Evolutionary conservation across 1,140 invertebrate genomes (phyloP).

Genomic region (Drosophila sechellia): DNA sequence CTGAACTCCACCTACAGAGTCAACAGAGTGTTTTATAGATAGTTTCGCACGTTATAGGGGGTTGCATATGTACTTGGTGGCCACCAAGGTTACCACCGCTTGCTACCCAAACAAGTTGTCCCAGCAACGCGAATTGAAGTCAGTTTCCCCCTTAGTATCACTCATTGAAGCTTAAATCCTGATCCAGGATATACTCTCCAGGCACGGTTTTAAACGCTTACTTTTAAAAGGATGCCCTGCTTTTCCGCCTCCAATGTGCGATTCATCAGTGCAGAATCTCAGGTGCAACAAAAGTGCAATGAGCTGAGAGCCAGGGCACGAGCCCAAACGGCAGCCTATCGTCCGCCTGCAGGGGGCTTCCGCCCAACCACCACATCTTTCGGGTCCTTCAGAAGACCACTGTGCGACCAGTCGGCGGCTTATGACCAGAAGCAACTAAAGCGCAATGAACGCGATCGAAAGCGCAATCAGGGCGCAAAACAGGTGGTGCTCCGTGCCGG

Average conservation of each 20-base stretch:
- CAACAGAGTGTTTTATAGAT: conserved; percentile 33
- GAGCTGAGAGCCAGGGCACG: conserved; percentile 58
- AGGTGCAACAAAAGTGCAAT: conserved; percentile 50
- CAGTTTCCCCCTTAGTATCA: neutral
- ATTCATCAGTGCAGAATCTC: conserved; percentile 64
- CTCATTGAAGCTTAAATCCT: neutral
- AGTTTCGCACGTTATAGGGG: conserved; percentile 27
- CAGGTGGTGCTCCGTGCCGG: conserved; percentile 54
- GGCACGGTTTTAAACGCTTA: neutral
- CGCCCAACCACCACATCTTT: conserved; percentile 39
- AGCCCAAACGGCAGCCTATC: conserved; percentile 66
- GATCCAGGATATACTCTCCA: neutral
- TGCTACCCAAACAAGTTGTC: conserved; percentile 54
- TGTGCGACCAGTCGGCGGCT: conserved; percentile 52
- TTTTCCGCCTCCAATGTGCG: conserved; percentile 76
- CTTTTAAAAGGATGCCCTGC: conserved; percentile 64
- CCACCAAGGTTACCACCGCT: conserved; percentile 61
- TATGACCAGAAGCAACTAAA: conserved; percentile 67
- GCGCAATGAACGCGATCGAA: conserved; percentile 57
- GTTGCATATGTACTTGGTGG: conserved; percentile 48
- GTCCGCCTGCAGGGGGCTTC: conserved; percentile 47
- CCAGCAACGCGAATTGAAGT: conserved; percentile 19
- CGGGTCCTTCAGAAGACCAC: conserved; percentile 33
- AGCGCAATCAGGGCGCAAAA: conserved; percentile 61
- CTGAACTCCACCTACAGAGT: neutral